Base-by-base conservation (phyloP, 1,140 invertebrate species). In the Helicoverpa zea region DNA sequence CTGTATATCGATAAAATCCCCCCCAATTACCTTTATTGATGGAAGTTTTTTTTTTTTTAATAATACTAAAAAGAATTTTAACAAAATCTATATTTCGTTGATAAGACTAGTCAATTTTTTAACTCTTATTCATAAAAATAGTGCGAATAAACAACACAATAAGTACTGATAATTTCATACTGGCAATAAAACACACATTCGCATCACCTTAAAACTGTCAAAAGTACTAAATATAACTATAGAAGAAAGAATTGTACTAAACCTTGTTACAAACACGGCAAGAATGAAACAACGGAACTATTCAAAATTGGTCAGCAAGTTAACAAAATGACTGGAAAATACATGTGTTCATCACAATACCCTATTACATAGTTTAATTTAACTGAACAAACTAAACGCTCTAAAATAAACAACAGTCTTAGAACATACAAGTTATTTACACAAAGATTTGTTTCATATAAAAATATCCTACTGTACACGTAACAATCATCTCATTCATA, bases 391-490 rank as follows among this genome's bases (percentile, higher is more conserved):
- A 94, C 94, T 94, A 95, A 94, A 95, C 88, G 88, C 91, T 94
- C 91, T 94, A 92, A 91, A 92, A 90, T 93, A 90, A 94, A 95
- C 92, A 95, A 95, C 94, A 95, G 92, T 95, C 94, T 94, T 94
- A 94, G 87, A 89, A 92, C 87, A 91, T 94, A 94, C 89, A 92
- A 88, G 88, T 91, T 94, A 94, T 95, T 94, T 95, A 95, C 92
- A 95, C 92, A 92, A 91, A 92, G 89, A 89, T 92, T 91, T 91
- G 85, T 88, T 86, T 82, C 68, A 91, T 89, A 90, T 84, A 92
- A 94, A 94, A 94, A 93, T 93, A 93, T 89, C 87, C 91, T 94
- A 94, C 90, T 93, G 90, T 94, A 94, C 92, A 94, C 90, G 83
- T 90, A 92, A 93, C 89, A 91, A 94, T 89, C 86, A 83, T 80